These are phyloP conservation scores for Elephas maximus DNA, from an alignment of 2,113 vertebrate species.

Conservation along the genomic window DNA sequence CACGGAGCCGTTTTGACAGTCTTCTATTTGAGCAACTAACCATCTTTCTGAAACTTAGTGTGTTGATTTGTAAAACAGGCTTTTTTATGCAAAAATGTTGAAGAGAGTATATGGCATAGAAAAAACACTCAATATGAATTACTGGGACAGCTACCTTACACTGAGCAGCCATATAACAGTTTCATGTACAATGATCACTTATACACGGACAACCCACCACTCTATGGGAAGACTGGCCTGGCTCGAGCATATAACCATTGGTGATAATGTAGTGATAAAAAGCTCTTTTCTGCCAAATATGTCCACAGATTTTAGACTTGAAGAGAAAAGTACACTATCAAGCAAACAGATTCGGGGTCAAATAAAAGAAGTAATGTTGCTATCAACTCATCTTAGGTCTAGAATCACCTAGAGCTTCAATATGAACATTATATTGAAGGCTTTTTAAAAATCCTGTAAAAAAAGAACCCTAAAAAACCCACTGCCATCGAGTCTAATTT, in stretches of 20 bases:
- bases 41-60: not conserved
- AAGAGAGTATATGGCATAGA: not conserved
- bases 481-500: not conserved
- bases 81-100: not conserved
- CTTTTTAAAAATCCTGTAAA: not conserved
- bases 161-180: not conserved
- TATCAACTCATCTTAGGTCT: not conserved
- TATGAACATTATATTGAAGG: not conserved
- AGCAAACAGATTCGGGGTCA: not conserved
- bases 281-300: not conserved
- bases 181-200: not conserved
- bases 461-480: not conserved
- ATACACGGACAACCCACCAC: not conserved
- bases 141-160: not conserved
- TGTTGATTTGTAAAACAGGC: not conserved
- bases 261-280: not conserved
- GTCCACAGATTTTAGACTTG: not conserved
- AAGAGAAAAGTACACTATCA: not conserved
- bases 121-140: not conserved
- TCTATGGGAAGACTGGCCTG: not conserved
- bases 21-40: not conserved
- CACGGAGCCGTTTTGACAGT: not conserved
- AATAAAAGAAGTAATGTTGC: not conserved
- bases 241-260: not conserved
- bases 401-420: not conserved